Percentiles rank a stretch among this genome's conserved stretches.
Evolutionary conservation across 1,140 invertebrate genomes (phyloP).

Genomic region (Lepidurus packardi): DNA sequence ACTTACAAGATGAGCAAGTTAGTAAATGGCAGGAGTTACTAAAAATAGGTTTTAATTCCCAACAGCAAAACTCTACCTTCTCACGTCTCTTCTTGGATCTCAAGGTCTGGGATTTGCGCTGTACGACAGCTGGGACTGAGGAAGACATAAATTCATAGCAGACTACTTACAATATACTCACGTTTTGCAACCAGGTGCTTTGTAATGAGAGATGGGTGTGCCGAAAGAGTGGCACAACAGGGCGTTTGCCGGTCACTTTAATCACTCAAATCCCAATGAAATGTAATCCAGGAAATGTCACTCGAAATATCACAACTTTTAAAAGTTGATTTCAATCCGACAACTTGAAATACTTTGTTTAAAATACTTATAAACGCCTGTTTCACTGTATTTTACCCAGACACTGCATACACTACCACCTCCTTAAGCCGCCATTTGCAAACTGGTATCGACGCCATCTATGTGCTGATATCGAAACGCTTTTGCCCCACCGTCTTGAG

Average conservation of each 20-base stretch:
- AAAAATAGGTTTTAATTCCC: background rate
- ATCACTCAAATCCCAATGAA: background rate
- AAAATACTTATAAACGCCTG: background rate
- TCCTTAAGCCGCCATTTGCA: conserved; percentile 1
- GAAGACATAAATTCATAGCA: no score
- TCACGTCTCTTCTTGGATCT: no score
- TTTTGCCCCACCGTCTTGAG: background rate
- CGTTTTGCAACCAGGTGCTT: conserved; percentile 1
- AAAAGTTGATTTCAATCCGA: no score
- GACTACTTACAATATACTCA: background rate
- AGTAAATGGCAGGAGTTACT: background rate
- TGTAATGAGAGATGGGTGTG: background rate
- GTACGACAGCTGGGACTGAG: no score
- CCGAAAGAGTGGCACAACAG: background rate
- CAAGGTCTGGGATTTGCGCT: no score
- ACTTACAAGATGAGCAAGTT: background rate
- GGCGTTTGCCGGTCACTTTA: background rate
- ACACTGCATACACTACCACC: background rate
- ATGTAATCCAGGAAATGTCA: no score
- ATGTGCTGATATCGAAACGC: background rate
- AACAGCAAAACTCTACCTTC: no score
- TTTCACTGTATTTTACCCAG: background rate
- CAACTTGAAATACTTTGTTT: no score
- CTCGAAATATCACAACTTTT: no score
- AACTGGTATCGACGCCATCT: background rate